Evolutionary conservation across 2,797 vertebrate species (phyloP).

Genomic region (Microctenopoma lineatum): DNA sequence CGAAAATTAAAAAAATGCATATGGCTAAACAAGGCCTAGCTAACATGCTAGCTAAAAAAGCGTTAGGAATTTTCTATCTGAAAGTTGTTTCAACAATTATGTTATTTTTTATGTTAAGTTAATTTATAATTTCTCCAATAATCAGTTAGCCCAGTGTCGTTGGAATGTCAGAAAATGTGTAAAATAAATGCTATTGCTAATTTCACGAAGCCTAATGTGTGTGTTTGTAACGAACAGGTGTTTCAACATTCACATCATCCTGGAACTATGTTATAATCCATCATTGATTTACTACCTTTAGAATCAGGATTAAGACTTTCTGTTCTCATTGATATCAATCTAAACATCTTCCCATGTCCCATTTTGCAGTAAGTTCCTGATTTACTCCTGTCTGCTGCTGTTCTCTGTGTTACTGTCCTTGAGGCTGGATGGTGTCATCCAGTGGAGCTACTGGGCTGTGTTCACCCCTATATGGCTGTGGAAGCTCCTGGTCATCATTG

Average conservation of each 20-base stretch:
- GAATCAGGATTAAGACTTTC: too few species aligned
- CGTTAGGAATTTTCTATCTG: neutral
- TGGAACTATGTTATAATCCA: too few species aligned
- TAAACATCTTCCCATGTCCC: accelerated
- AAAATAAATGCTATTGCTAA: too few species aligned
- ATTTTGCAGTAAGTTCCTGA: slow-evolving; percentile 93
- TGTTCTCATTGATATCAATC: neutral
- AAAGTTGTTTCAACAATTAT: too few species aligned
- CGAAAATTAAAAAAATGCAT: neutral
- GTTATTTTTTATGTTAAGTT: too few species aligned
- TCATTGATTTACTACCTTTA: too few species aligned
- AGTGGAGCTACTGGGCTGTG: slow-evolving; percentile 98
- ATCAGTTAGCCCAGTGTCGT: too few species aligned
- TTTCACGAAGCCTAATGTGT: too few species aligned
- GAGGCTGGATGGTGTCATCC: slow-evolving; percentile 93
- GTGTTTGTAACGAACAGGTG: too few species aligned
- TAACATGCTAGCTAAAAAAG: slow-evolving; percentile 21
- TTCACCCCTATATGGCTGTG: slow-evolving; percentile 98
- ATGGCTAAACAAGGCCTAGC: slow-evolving; percentile 27
- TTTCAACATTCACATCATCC: too few species aligned
- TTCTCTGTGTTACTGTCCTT: slow-evolving; percentile 96
- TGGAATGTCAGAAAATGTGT: too few species aligned
- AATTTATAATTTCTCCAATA: too few species aligned
- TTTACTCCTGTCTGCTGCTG: slow-evolving; percentile 96
- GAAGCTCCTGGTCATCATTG: slow-evolving; percentile 97